phyloP scores from a whole-genome alignment of 2,113 vertebrate species.

The Saguinus imperator region DNA sequence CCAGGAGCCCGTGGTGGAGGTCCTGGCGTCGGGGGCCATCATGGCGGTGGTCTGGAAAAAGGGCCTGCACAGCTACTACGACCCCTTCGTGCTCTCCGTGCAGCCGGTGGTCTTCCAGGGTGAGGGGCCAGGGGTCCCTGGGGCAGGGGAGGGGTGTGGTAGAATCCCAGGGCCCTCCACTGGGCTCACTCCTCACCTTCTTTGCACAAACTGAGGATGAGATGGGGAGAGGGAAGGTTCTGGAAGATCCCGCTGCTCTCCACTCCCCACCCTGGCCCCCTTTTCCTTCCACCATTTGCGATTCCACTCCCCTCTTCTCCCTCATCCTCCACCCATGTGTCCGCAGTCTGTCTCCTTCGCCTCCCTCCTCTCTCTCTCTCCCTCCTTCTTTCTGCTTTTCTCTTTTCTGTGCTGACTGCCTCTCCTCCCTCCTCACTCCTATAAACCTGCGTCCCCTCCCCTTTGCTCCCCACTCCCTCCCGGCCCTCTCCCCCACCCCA shows the following conservation, averaged over 20 bases:
- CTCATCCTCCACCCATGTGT: no score
- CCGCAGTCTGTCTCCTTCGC: not conserved
- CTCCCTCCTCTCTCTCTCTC: not conserved
- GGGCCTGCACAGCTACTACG: constrained; percentile 91
- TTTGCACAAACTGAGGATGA: not conserved
- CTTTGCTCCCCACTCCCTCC: not conserved
- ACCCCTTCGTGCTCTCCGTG: constrained; percentile 91
- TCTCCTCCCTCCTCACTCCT: not conserved
- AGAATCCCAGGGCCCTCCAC: not conserved
- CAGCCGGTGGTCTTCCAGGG: constrained; percentile 85
- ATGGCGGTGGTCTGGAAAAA: constrained; percentile 96
- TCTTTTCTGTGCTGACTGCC: not conserved
- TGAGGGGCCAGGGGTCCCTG: constrained; percentile 84
- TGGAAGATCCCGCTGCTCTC: not conserved
- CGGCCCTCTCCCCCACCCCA: no score
- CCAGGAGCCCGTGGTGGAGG: constrained; percentile 87
- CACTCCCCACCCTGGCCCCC: fast-evolving
- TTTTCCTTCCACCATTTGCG: no score
- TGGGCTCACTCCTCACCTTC: not conserved
- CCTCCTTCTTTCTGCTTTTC: not conserved
- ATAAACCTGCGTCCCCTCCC: not conserved
- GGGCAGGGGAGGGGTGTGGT: fast-evolving
- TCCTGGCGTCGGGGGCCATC: constrained; percentile 90
- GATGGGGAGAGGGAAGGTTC: not conserved
- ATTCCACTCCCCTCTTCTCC: not conserved